A percentile compares a stretch with the other conserved stretches of the same genome.
phyloP scores from a whole-genome alignment of 1,140 invertebrate genomes.

The Zaprionus nigranus region DNA sequence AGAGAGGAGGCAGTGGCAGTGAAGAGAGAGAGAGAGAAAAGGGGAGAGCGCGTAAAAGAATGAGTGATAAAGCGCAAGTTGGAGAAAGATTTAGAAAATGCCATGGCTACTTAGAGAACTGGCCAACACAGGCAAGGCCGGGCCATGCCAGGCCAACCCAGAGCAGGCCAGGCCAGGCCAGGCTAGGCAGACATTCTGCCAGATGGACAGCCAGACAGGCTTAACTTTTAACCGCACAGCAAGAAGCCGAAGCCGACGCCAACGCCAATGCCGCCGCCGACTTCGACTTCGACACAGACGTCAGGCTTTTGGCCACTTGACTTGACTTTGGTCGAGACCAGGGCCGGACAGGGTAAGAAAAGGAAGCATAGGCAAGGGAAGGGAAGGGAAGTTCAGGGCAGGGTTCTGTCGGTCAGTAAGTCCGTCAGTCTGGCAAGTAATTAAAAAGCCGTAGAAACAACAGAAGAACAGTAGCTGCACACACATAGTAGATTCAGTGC shows the following conservation, averaged over 20 bases:
- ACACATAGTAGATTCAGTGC: conserved; percentile 1
- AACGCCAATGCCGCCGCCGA: neutral
- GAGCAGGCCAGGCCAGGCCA: neutral
- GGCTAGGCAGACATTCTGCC: neutral
- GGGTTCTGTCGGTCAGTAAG: neutral
- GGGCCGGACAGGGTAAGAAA: too few relatives aligned
- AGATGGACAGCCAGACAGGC: conserved; percentile 43
- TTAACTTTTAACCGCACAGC: conserved; percentile 73
- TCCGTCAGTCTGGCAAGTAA: conserved; percentile 53
- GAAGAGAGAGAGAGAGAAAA: too few relatives aligned
- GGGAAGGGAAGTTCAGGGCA: neutral
- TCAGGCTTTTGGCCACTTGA: conserved; percentile 67
- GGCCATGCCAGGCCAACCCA: too few relatives aligned
- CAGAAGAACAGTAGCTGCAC: conserved; percentile 19
- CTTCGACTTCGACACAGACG: conserved; percentile 35
- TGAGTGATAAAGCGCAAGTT: conserved; percentile 3
- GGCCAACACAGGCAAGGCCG: neutral
- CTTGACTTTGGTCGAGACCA: conserved; percentile 44
- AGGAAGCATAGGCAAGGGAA: too few relatives aligned
- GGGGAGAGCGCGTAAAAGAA: neutral
- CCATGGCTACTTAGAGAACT: conserved; percentile 49
- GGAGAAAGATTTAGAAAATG: conserved; percentile 40
- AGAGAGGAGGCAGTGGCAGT: neutral
- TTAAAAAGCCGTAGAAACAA: conserved; percentile 63
- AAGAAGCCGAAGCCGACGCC: conserved; percentile 38